Evolutionary conservation across 2,888 invertebrate species (phyloP), one percentile per base, ranked within the genome.

Genomic region (Sminthurides aquaticus): DNA sequence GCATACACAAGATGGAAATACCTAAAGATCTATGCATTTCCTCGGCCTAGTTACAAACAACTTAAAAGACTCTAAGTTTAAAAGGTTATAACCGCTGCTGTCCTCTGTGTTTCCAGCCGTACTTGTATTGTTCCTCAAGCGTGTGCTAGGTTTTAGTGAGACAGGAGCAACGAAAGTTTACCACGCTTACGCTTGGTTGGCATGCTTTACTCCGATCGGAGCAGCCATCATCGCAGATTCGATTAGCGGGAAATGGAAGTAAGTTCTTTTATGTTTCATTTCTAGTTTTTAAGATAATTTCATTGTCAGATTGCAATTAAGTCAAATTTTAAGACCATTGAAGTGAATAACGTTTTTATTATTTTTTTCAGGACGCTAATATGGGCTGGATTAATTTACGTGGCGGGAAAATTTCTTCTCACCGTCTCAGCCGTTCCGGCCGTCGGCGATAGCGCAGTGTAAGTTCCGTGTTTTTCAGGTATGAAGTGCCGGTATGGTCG

Each of bases 171-270:
- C 91, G 0, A 85, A 92, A 61, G 83, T 95, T 65, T 98, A 89
- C 79, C 97, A 98, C 78, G 80, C 85, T 2, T 97, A 95, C 79
- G 86, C 87, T 0, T 90, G 91, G 86, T 81, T 94, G 74, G 90
- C 90, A 5, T 98, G 91, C 81, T 87, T 92, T 79, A 90, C 89
- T 71, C 93, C 94, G 0, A 74, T 95, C 1, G 75, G 93, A 28
- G 97, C 97, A 1, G 96, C 96, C 29, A 89, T 97, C 76, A 80
- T 98, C 52, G 94, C 97, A 0, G 98, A 98, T 79, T 90, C 93
- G 67, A 87, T 85, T 81, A 82, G 95, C 55, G 97, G 97, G 57
- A 89, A 93, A 80, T 98, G 89, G 79, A 87, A 83, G 83, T 83
- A 64, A 29, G 28, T 15, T 8, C 24, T 15, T 26, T 25, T 22